Base-by-base conservation (phyloP, 2,888 invertebrate genomes). In the Oxyscelio sp. region DNA sequence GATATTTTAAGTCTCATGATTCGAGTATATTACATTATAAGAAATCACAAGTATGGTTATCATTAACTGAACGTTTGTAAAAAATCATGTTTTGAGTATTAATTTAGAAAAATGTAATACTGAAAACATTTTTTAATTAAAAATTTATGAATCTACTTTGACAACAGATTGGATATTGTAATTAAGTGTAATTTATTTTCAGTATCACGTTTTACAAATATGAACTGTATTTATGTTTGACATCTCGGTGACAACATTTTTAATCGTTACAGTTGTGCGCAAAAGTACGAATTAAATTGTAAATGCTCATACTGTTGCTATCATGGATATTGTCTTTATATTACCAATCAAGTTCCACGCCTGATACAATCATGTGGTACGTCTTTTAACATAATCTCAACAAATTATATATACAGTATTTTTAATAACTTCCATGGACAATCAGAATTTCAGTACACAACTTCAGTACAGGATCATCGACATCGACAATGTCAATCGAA, bases 291-390 rank as follows among this genome's bases (percentile, higher is more conserved):
- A 75, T 27, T 65, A 65, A 75, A 75, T 54, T 4, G 38, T 52
- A 0, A 40, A 19, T 40, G 38, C 17, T 73, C 52, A 40, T 63
- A 63, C 58, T 34, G 38, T 50, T 66, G 50, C 58, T 66, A 27
- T 43, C 59, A 56, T 66, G 58, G 48, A 78, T 68, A 78, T 78
- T 78, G 78, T 68, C 68, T 61, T 78, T 19, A 59, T 50, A 19
- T 65, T 45, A 19, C 17, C 17, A 56, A 58, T 45, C 58, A 59
- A 77, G 52, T 40, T 19, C 38, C 17, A 19, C 22, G 17, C 61
- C 61, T 52, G 73, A 73, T 2, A 52, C 22, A 22, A 31, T 56
- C 13, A 61, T 40, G n/a, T 74, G 24, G 9, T 63, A 66, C 48
- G 38, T 22, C 6, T 8, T 56, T 65, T 21, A 52, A 74, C 22